A percentile compares a stretch with the other conserved stretches of the same genome.
These are phyloP conservation scores for Poecilia picta DNA, from an alignment of 2,797 vertebrate species.

Conservation along the genomic window DNA sequence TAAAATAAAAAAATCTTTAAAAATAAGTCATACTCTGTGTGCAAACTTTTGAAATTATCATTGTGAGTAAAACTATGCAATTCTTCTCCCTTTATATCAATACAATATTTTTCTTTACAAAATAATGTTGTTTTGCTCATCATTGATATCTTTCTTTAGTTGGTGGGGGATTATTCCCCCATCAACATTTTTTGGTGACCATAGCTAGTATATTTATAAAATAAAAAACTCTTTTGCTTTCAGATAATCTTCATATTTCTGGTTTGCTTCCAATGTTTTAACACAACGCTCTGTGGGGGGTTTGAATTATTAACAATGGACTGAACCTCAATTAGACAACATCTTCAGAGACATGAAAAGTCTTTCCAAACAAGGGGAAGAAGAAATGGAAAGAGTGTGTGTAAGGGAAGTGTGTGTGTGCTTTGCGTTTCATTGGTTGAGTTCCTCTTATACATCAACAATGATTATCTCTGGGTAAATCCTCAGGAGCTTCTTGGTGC, in stretches of 20 bases:
- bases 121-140: not conserved
- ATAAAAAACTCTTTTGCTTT: not conserved
- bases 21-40: not conserved
- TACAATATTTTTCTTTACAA: not conserved
- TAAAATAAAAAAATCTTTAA: not conserved
- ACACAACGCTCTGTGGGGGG: constrained; percentile 23
- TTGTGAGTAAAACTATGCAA: not conserved
- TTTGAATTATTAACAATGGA: constrained; percentile 69
- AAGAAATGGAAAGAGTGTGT: constrained; percentile 35
- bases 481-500: constrained; percentile 46
- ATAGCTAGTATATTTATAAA: too few species aligned
- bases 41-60: not conserved
- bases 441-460: constrained; percentile 45
- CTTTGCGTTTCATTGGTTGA: constrained; percentile 10
- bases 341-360: constrained; percentile 57
- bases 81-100: too few species aligned
- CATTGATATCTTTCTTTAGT: not conserved
- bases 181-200: too few species aligned
- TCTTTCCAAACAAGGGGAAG: constrained; percentile 65
- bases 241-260: not conserved
- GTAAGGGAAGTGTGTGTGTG: not conserved
- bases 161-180: too few species aligned
- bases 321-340: constrained; percentile 59
- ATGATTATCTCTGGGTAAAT: constrained; percentile 40
- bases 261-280: constrained; percentile 33